Percentiles rank a stretch among this genome's conserved stretches.
phyloP scores from a whole-genome alignment of 2,888 invertebrate species.

The Carpatolechia fugitivella region DNA sequence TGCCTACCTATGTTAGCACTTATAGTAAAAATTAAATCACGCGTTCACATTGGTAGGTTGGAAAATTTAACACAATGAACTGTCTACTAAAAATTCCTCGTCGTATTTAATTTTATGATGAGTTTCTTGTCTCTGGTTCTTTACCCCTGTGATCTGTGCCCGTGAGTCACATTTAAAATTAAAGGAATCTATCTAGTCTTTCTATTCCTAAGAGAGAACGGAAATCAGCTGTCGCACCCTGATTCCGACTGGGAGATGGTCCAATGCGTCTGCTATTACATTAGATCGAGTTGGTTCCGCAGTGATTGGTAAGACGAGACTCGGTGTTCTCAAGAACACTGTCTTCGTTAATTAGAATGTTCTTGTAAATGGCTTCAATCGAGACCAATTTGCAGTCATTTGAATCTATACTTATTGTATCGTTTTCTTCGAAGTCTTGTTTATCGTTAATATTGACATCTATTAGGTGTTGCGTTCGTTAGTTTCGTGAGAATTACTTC shows the following conservation, averaged over 20 bases:
- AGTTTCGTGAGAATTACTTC: too few relatives aligned
- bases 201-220: constrained; percentile 39
- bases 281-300: constrained; percentile 57
- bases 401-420: background rate
- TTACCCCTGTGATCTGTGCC: background rate
- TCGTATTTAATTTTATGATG: background rate
- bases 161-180: constrained; percentile 9
- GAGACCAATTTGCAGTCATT: background rate
- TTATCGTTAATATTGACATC: background rate
- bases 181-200: constrained; percentile 31
- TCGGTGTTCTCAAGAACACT: constrained; percentile 48
- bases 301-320: constrained; percentile 58
- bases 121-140: background rate
- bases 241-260: constrained; percentile 65
- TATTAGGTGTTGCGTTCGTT: background rate
- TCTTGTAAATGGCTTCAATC: constrained; percentile 37
- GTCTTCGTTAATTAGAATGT: constrained; percentile 51
- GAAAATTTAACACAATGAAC: background rate
- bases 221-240: constrained; percentile 73
- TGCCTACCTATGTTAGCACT: background rate
- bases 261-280: constrained; percentile 64
- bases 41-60: background rate
- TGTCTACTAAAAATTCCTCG: background rate
- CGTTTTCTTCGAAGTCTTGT: background rate
- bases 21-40: background rate